Conservation (phyloP, 2,113 vertebrate species). For the Nibea coibor region DNA sequence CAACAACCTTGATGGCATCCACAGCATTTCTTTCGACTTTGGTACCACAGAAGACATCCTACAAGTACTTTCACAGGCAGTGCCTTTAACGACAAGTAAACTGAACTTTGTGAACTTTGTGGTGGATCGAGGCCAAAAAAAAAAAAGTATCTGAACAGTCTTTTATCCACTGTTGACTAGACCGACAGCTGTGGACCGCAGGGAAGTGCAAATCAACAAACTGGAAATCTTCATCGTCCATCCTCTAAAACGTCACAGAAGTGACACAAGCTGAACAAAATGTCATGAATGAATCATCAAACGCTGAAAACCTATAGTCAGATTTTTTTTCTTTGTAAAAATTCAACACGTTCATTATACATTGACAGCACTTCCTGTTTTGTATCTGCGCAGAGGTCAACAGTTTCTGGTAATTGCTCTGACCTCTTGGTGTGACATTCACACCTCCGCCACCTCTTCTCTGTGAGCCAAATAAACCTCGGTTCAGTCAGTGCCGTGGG, state of each 20-base stretch:
- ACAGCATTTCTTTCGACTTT: not conserved
- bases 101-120: too few species aligned
- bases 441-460: slow-evolving; percentile 18
- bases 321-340: not conserved
- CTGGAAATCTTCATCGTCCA: not conserved
- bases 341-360: not conserved
- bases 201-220: not conserved
- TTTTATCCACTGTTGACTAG: not conserved
- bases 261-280: slow-evolving; percentile 10
- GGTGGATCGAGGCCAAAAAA: too few species aligned
- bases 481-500: not conserved
- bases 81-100: rapidly evolving
- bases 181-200: not conserved
- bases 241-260: not conserved
- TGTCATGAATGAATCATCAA: slow-evolving; percentile 8
- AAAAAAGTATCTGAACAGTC: not conserved
- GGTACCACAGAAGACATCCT: not conserved
- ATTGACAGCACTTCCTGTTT: slow-evolving; percentile 12
- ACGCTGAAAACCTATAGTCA: not conserved
- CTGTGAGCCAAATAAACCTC: slow-evolving; percentile 25
- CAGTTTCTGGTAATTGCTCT: slow-evolving; percentile 18
- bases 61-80: not conserved
- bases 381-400: slow-evolving; percentile 14
- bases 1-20: too few species aligned
- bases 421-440: slow-evolving; percentile 43